Evolutionary conservation across 2,797 vertebrate species (phyloP).

Genomic region (Bryconaethiops microstoma): DNA sequence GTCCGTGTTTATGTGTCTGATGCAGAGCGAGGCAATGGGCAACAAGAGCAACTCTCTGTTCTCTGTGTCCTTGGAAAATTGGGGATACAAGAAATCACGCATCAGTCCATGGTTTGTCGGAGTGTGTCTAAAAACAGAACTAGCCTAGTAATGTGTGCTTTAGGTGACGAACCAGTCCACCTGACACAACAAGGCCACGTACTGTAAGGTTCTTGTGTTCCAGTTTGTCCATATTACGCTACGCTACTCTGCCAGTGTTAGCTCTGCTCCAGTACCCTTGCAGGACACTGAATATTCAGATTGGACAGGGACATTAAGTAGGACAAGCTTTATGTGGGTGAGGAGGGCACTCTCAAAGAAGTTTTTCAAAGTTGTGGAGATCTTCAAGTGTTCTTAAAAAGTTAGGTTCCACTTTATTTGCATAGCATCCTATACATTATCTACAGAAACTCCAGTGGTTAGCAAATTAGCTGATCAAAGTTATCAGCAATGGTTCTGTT

Average conservation of each 20-base stretch:
- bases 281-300: conserved; percentile 47
- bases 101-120: conserved; percentile 12
- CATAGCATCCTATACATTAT: neutral
- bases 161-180: conserved; percentile 9
- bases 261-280: conserved; percentile 46
- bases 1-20: conserved; percentile 13
- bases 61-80: conserved; percentile 45
- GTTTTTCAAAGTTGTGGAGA: conserved; percentile 21
- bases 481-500: neutral
- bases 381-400: conserved; percentile 28
- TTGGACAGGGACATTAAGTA: conserved; percentile 50
- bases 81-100: conserved; percentile 24
- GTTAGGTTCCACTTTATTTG: neutral
- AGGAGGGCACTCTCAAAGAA: conserved; percentile 29
- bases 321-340: conserved; percentile 52
- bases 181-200: conserved; percentile 46
- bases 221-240: conserved; percentile 26
- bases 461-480: neutral
- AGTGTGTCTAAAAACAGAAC: conserved; percentile 37
- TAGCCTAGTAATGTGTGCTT: conserved; percentile 23
- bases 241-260: conserved; percentile 25
- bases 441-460: neutral
- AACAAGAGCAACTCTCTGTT: conserved; percentile 21
- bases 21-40: conserved; percentile 11
- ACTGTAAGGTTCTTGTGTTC: conserved; percentile 31